Evolutionary conservation across 2,888 invertebrate species (phyloP).

Genomic region (Caenorhabditis imperialis): DNA sequence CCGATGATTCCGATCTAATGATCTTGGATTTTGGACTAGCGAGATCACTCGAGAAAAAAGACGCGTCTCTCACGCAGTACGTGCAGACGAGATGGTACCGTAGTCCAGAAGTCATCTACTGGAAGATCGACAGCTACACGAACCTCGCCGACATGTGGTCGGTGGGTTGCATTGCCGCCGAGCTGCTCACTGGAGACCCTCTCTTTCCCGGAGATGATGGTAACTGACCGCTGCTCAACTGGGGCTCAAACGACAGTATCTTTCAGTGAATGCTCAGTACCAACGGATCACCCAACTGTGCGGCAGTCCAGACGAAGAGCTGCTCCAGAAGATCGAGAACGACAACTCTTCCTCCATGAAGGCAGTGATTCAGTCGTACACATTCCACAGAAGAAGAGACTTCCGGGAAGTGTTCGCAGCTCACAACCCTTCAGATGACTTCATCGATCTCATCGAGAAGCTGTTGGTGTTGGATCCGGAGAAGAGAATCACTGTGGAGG

Average conservation of each 20-base stretch:
- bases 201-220: slow-evolving; percentile 72
- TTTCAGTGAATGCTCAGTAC: slow-evolving; percentile 70
- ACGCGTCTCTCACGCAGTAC: slow-evolving; percentile 64
- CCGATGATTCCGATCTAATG: slow-evolving; percentile 70
- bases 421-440: slow-evolving; percentile 42
- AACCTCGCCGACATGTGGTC: slow-evolving; percentile 75
- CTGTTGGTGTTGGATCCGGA: slow-evolving; percentile 75
- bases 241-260: neutral
- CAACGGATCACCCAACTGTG: slow-evolving; percentile 71
- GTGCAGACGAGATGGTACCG: slow-evolving; percentile 76
- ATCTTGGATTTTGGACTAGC: slow-evolving; percentile 76
- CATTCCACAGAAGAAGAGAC: slow-evolving; percentile 37
- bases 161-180: slow-evolving; percentile 76
- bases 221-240: slow-evolving; percentile 1
- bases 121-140: slow-evolving; percentile 72
- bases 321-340: slow-evolving; percentile 71
- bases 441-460: slow-evolving; percentile 73
- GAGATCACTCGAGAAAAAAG: slow-evolving; percentile 65
- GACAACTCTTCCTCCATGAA: slow-evolving; percentile 65
- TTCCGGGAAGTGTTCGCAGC: slow-evolving; percentile 59
- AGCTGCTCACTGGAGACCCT: slow-evolving; percentile 68
- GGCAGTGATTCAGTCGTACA: slow-evolving; percentile 63
- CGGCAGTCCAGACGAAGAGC: slow-evolving; percentile 71
- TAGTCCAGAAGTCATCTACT: slow-evolving; percentile 76
- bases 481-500: slow-evolving; percentile 45